Conservation (phyloP, 2,797 vertebrate genomes). For the Anisognathus igniventris region DNA sequence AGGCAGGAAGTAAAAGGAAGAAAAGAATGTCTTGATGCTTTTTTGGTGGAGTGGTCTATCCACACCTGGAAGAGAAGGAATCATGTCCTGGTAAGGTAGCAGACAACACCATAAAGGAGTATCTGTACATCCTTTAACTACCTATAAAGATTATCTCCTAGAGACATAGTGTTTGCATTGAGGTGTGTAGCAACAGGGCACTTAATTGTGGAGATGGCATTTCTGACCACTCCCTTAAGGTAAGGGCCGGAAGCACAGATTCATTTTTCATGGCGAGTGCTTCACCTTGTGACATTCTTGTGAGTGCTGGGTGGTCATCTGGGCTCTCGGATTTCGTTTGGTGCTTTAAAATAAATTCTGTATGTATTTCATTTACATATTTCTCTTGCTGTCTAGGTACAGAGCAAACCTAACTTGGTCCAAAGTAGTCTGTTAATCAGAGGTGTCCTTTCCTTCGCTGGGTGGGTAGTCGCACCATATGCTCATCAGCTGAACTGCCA, state of each 20-base stretch:
- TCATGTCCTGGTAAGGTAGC: neutral
- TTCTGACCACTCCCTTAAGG: conserved; percentile 12
- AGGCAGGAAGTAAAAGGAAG: neutral
- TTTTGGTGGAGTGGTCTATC: neutral
- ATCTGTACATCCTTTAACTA: conserved; percentile 8
- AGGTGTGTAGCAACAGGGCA: neutral
- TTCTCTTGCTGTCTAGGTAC: neutral
- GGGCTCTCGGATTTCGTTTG: rapidly evolving
- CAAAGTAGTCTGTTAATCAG: neutral
- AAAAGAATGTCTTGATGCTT: neutral
- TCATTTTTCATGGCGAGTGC: neutral
- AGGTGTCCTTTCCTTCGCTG: neutral
- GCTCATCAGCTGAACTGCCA: neutral
- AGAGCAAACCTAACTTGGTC: neutral
- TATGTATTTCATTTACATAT: neutral
- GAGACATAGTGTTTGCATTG: neutral
- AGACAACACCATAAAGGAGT: neutral
- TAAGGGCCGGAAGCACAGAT: conserved; percentile 9
- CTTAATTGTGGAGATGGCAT: neutral
- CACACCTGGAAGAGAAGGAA: neutral
- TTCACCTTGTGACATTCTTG: neutral
- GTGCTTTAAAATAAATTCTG: neutral
- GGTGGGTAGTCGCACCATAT: neutral
- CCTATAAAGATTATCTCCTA: conserved; percentile 46
- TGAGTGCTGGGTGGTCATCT: neutral